These are phyloP conservation scores for Leucania comma DNA, from an alignment of 2,888 invertebrate genomes.

Conservation along the genomic window DNA sequence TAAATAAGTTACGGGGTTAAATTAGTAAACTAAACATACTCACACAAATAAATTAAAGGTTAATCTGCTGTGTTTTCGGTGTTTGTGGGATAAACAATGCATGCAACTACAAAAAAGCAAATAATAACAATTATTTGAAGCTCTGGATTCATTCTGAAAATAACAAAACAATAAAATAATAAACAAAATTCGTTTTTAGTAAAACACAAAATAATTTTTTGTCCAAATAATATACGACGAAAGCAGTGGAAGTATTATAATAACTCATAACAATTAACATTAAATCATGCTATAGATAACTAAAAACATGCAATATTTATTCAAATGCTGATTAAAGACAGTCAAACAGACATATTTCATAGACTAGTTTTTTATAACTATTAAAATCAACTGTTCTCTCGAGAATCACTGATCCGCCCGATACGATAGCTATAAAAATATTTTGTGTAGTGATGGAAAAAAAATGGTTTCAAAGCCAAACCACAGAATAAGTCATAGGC, in stretches of 20 bases:
- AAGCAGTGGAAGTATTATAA: neutral
- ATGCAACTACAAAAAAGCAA: constrained; percentile 89
- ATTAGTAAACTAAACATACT: constrained; percentile 69
- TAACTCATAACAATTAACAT: neutral
- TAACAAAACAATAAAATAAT: constrained; percentile 56
- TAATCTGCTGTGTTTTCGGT: constrained; percentile 74
- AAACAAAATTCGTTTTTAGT: constrained; percentile 13
- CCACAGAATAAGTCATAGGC: too few relatives aligned
- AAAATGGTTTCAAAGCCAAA: too few relatives aligned
- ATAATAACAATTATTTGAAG: constrained; percentile 80
- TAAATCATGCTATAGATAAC: constrained; percentile 34
- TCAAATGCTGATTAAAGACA: constrained; percentile 1
- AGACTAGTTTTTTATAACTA: neutral
- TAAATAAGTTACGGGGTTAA: constrained; percentile 16
- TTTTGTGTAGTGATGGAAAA: too few relatives aligned
- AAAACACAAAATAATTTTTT: neutral
- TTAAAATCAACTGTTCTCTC: neutral
- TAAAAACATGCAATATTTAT: constrained; percentile 45
- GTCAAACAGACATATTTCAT: neutral
- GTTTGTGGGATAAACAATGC: constrained; percentile 75
- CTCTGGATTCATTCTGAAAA: constrained; percentile 82
- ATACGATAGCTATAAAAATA: too few relatives aligned
- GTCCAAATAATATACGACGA: neutral
- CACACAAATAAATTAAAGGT: constrained; percentile 74
- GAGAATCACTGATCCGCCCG: too few relatives aligned